A percentile compares a stretch with the other conserved stretches of the same genome.
Conservation (phyloP, 2,797 vertebrate species). For the Urocyon cinereoargenteus region DNA sequence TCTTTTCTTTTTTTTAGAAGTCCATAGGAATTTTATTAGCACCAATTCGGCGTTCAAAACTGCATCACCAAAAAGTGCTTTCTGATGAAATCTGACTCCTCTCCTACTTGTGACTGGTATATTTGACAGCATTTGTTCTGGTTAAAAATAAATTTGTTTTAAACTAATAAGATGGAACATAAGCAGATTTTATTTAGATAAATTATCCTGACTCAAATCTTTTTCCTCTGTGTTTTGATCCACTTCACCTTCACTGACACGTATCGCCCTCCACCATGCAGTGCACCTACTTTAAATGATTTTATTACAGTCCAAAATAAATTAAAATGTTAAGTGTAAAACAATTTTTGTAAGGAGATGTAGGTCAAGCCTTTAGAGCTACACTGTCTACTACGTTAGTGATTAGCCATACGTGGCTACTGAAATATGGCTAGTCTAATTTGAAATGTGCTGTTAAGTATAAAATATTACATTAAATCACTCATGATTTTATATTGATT, state of each 20-base stretch:
- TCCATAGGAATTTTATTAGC: background rate
- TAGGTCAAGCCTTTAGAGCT: background rate
- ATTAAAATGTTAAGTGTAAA: conserved; percentile 18
- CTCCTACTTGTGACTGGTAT: background rate
- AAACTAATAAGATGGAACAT: background rate
- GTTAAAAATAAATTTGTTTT: conserved; percentile 35
- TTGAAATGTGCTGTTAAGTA: background rate
- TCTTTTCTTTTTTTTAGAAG: background rate
- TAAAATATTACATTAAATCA: background rate
- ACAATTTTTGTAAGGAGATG: background rate
- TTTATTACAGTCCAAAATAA: background rate
- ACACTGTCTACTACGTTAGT: background rate
- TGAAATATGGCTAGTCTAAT: background rate
- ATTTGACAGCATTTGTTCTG: background rate
- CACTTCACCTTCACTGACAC: background rate
- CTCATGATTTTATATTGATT: background rate
- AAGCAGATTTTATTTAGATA: background rate
- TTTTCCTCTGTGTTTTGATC: background rate
- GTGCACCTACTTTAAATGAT: background rate
- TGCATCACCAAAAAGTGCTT: background rate
- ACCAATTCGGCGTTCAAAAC: background rate
- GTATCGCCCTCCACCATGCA: background rate
- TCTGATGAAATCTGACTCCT: background rate
- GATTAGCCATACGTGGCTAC: background rate
- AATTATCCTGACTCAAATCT: background rate